Base-by-base conservation (phyloP, 2,888 invertebrate species). In the Halocaridina rubra region DNA sequence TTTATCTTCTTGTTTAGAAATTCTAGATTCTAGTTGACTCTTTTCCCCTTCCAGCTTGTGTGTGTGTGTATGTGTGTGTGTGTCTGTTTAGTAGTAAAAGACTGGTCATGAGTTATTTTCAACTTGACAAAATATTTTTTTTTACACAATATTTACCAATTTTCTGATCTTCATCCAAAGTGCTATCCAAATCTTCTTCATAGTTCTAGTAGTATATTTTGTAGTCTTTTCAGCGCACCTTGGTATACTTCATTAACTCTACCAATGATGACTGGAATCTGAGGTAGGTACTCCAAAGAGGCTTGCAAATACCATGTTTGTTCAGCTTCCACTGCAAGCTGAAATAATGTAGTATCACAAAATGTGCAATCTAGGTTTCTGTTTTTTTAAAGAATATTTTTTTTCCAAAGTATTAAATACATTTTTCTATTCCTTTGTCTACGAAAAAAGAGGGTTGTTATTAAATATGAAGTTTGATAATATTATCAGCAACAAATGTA, bases 261-360 rank as follows among this genome's bases (percentile, higher is more conserved):
- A 64, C 64, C 10, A 64, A 22, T 22, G 29, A 64, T 0, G 64
- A 2, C 24, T 64, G 64, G 16, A 64, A 64, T n/a, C 24, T 64
- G 4, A 64, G 19, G 64, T 27, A 64, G 64, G 19, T 64, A 64
- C 27, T 64, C 29, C 64, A 64, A 64, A 64, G 64, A 64, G 64
- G 64, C 64, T 64, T 64, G 64, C 16, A 64, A 64, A 64, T 64
- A 64, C 64, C 64, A 64, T 64, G 64, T 19, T n/a, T 24, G 29
- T 64, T 64, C 64, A 27, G 64, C 64, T 64, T 64, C 29, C 64
- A 13, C 64, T 64, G 64, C 29, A 64, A 64, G 29, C 64, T 64
- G 64, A 64, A 64, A 64, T 64, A 64, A 64, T 64, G 22, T 19
- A 27, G 64, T 19, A 19, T 64, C 27, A 27, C 64, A 22, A 64